A percentile compares a stretch with the other conserved stretches of the same genome.
These are phyloP conservation scores for Euleptes europaea DNA, from an alignment of 2,113 vertebrate species.

Conservation along the genomic window DNA sequence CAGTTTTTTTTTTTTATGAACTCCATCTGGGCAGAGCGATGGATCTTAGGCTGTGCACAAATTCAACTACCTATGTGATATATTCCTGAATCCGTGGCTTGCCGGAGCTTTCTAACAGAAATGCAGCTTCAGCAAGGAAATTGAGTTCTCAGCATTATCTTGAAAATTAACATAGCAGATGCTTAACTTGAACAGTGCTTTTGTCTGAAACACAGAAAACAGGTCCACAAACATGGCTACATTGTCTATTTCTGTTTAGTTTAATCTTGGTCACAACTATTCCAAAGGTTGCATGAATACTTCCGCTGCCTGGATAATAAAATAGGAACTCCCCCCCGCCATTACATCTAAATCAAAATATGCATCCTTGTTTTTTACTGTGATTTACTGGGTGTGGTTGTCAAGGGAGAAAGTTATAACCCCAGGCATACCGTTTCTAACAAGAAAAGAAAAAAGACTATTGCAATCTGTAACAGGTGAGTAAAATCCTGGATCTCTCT, in stretches of 20 bases:
- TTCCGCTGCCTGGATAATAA: conserved; percentile 30
- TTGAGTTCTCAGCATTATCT: conserved; percentile 47
- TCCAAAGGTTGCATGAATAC: conserved; percentile 39
- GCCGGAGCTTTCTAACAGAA: conserved; percentile 37
- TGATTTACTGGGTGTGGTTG: conserved; percentile 58
- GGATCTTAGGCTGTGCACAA: conserved; percentile 34
- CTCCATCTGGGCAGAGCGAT: conserved; percentile 56
- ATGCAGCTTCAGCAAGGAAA: conserved; percentile 53
- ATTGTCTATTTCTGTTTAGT: neutral
- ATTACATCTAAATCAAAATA: conserved; percentile 35
- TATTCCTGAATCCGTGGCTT: conserved; percentile 57
- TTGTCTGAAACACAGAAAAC: conserved; percentile 37
- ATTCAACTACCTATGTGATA: conserved; percentile 50
- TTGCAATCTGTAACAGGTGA: conserved; percentile 50
- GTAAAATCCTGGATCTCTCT: conserved; percentile 44
- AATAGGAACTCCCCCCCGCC: neutral
- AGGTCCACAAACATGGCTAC: conserved; percentile 19
- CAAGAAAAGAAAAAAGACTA: conserved; percentile 16
- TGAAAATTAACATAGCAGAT: conserved; percentile 68
- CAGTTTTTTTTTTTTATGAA: conserved; percentile 45
- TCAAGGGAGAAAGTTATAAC: conserved; percentile 61
- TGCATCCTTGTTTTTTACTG: conserved; percentile 43
- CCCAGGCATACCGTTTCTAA: conserved; percentile 59
- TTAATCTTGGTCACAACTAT: conserved; percentile 24
- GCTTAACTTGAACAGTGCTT: conserved; percentile 27